Base-by-base conservation (phyloP, 2,113 vertebrate species). In the Paracanthobrama guichenoti region DNA sequence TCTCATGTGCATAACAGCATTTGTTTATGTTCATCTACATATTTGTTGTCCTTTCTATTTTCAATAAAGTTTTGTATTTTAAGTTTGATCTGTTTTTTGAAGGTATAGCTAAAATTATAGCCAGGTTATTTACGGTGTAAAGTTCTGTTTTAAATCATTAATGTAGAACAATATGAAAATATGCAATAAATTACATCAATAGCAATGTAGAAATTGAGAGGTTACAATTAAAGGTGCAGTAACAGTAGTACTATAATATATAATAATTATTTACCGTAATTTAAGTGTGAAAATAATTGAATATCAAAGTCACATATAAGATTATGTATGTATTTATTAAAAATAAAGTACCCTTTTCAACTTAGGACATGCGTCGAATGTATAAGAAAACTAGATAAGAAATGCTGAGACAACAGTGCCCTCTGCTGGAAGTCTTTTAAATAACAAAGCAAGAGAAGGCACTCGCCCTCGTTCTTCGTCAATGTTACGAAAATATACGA, bases 61-160 rank as follows among this genome's bases (percentile, higher is more conserved):
- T 69, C 10, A 84, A 84, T 84, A 84, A 84, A 84, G 7, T 44
- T 69, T 79, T 84, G 50, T 71, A 84, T 84, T 55, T 84, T 84
- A 42, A 42, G 6, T 62, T 75, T 66, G 8, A 35, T 50, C 24
- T 53, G 26, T n/a, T 31, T 81, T 67, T 20, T 80, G 4, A 28
- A 62, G 12, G 22, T 44, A 11, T 60, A 42, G 11, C 39, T 66
- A 3, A 28, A 64, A 3, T 3, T 62, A 8, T 44, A 24, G 22
- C 39, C 2, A 48, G n/a, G 44, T 6, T 74, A 24, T 73, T 73
- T 73, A n/a, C 1, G 2, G 69, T 14, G 39, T 14, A 66, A 35
- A 66, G 26, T 55, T 55, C 3, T 55, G 13, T 20, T 69, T 39
- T 69, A 4, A 22, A 20, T 69, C 6, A 22, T 42, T 22, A 55